Evolutionary conservation across 2,888 invertebrate species (phyloP), one percentile per base, ranked within the genome.

Genomic region (Drosophila merina): DNA sequence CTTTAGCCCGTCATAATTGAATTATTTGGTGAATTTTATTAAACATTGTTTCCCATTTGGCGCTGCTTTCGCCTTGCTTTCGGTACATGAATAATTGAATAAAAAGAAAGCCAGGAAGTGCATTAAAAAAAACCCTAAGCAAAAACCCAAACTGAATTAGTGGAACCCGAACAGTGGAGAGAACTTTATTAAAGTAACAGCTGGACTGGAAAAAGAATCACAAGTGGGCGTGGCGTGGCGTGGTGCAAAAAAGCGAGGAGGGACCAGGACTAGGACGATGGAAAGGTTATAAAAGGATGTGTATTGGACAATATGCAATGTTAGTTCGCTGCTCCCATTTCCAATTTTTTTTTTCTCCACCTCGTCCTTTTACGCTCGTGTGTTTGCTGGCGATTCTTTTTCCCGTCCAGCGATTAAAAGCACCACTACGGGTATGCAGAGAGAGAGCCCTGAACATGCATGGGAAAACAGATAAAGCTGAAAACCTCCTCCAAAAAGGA

Each of bases 401-500:
- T 55, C 40, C 47, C 55, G 60, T 58, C 45, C 64, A 59, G 59
- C 74, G 50, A 60, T 74, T 66, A 66, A 64, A 64, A 64, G 56
- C 55, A 57, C 36, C 42, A 40, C 49, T 31, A 40, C 48, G 20
- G 20, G 20, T 20, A 20, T 20, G 20, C 20, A 20, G 20, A 20
- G 20, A 20, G 20, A 20, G 20, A 2, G 20, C 20, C 20, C 20
- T 20, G 20, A 33, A 30, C 20, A 48, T 54, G 48, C 51, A 56
- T 31, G 30, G 14, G 5, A 20, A 63, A 63, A 64, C 54, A 64
- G 70, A 70, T 70, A 62, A 60, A 70, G 50, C 50, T 50, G 40
- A 40, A 60, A 60, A 54, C 36, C 20, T 20, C 20, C 20, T 20
- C 20, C 20, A 20, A 20, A 20, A 20, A 20, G 20, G 20, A 20